Percentiles rank a stretch among this genome's conserved stretches.
These are phyloP conservation scores for Zoanthus gigantus DNA, from an alignment of 92 coral and sea anemone species.

Conservation along the genomic window DNA sequence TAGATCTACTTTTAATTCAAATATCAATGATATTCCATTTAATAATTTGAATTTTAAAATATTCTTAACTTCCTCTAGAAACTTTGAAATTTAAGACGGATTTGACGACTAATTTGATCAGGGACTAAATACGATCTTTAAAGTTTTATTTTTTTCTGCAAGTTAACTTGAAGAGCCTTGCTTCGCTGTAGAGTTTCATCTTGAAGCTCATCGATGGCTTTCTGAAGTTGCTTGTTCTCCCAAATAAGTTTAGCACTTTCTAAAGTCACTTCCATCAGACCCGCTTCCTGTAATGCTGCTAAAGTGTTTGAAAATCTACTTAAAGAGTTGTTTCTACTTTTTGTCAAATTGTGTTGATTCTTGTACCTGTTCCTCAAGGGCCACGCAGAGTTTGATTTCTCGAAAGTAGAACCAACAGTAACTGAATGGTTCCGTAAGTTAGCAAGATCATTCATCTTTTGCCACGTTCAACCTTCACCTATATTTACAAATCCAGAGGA, in stretches of 20 bases:
- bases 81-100: too few relatives aligned
- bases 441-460: too few relatives aligned
- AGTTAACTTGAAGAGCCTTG: slow-evolving; percentile 68
- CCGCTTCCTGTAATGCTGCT: slow-evolving; percentile 83
- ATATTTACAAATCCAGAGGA: too few relatives aligned
- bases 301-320: slow-evolving; percentile 80
- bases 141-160: slow-evolving; percentile 41
- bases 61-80: too few relatives aligned
- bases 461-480: too few relatives aligned
- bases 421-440: too few relatives aligned
- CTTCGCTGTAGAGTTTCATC: slow-evolving; percentile 72
- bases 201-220: slow-evolving; percentile 80
- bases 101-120: too few relatives aligned
- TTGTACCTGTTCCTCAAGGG: not conserved
- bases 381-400: not conserved
- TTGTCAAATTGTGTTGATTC: not conserved
- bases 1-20: too few relatives aligned
- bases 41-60: too few relatives aligned
- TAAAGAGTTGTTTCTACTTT: not conserved
- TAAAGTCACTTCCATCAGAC: slow-evolving; percentile 81
- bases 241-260: slow-evolving; percentile 84
- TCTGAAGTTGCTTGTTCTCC: slow-evolving; percentile 87
- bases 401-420: too few relatives aligned
- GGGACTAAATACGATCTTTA: too few relatives aligned
- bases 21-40: too few relatives aligned